phyloP scores from a whole-genome alignment of 2,113 vertebrate species.

The Podarcis cretensis region DNA sequence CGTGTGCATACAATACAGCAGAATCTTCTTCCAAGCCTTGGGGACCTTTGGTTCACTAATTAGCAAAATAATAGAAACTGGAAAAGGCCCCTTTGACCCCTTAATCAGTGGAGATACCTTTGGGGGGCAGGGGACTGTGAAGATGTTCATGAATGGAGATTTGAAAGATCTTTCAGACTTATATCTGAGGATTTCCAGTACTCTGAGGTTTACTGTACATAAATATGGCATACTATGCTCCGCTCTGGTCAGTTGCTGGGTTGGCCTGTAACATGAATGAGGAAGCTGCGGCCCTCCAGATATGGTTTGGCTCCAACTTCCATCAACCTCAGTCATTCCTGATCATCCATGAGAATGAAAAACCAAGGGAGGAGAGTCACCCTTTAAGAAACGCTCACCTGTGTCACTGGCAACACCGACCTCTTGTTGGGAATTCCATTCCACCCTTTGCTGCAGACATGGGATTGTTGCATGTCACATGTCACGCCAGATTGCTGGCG shows the following conservation, averaged over 20 bases:
- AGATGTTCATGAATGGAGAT: neutral
- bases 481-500: no score
- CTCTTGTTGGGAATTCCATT: no score
- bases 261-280: neutral
- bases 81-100: neutral
- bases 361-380: no score
- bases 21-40: fast-evolving
- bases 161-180: neutral
- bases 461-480: no score
- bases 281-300: no score
- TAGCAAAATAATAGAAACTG: neutral
- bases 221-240: neutral
- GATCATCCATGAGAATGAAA: no score
- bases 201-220: neutral
- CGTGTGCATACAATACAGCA: fast-evolving
- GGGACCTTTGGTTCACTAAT: neutral
- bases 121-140: neutral
- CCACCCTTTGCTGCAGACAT: no score
- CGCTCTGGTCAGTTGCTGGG: neutral
- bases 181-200: neutral
- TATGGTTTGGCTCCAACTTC: no score
- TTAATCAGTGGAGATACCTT: fast-evolving
- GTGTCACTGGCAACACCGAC: no score
- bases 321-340: no score
- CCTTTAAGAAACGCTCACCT: no score